Percentiles rank a stretch among this genome's conserved stretches.
Conservation (phyloP, 2,113 vertebrate genomes). For the Mesitornis unicolor region DNA sequence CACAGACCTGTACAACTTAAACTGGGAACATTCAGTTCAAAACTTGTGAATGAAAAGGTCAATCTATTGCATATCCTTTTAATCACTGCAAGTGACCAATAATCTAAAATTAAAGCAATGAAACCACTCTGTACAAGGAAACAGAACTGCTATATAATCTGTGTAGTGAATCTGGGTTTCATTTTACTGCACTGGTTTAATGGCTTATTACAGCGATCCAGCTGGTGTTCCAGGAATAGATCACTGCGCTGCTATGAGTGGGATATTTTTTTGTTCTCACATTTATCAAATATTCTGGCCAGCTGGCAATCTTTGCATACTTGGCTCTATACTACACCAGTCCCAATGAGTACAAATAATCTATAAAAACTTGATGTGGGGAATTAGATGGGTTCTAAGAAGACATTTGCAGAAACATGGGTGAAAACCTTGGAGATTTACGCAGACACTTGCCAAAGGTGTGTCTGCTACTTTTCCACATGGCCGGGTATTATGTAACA, state of each 20-base stretch:
- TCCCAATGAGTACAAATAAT: constrained; percentile 30
- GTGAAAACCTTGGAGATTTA: neutral
- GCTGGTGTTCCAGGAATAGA: constrained; percentile 57
- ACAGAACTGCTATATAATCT: neutral
- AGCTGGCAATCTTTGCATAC: constrained; percentile 19
- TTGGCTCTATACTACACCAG: neutral
- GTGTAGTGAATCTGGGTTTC: constrained; percentile 2
- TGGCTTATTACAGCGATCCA: constrained; percentile 33
- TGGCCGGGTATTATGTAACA: constrained; percentile 3
- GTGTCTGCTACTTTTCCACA: constrained; percentile 10
- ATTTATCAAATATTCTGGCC: constrained; percentile 40
- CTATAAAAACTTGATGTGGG: constrained; percentile 43
- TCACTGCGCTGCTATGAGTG: constrained; percentile 11
- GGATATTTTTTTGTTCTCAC: constrained; percentile 37
- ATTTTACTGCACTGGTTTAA: constrained; percentile 41
- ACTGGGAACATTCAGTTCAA: neutral
- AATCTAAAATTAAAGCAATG: neutral
- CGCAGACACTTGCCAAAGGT: neutral
- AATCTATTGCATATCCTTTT: neutral
- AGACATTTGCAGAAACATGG: constrained; percentile 48
- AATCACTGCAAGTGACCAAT: neutral
- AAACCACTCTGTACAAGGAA: neutral
- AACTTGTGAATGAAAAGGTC: neutral
- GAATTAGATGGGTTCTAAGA: neutral
- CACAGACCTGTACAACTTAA: neutral